Percentiles rank a stretch among this genome's conserved stretches.
Evolutionary conservation across 2,888 invertebrate genomes (phyloP).

Genomic region (Erpobdella octoculata): DNA sequence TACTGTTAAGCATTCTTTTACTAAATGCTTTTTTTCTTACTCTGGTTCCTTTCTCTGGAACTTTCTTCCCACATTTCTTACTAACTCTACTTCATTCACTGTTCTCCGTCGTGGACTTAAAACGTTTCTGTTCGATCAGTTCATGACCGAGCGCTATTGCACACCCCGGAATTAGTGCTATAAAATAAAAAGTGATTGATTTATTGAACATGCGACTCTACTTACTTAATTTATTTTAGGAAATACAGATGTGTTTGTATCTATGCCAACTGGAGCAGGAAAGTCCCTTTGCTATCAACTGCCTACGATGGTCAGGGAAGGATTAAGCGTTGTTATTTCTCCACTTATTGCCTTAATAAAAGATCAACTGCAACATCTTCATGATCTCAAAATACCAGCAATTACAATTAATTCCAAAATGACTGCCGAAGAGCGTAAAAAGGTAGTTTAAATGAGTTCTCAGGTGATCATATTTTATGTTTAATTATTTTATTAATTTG

Average conservation of each 20-base stretch:
- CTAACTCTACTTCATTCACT: no score
- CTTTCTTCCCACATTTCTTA: no score
- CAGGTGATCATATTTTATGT: not conserved
- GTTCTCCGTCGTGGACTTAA: no score
- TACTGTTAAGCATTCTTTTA: no score
- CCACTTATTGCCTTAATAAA: slow-evolving; percentile 86
- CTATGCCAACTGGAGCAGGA: slow-evolving; percentile 93
- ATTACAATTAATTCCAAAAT: slow-evolving; percentile 89
- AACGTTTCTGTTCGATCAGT: no score
- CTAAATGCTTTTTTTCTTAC: no score
- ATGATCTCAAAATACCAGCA: slow-evolving; percentile 68
- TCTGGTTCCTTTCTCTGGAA: no score
- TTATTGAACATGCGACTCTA: not conserved
- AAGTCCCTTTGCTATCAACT: slow-evolving; percentile 95
- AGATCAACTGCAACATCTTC: slow-evolving; percentile 85
- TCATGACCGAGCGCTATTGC: no score
- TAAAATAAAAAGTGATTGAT: no score
- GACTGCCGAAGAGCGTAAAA: slow-evolving; percentile 65
- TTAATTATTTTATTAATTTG: not conserved
- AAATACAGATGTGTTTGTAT: slow-evolving; percentile 80
- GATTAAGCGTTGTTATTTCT: slow-evolving; percentile 83
- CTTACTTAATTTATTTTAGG: slow-evolving; percentile 42
- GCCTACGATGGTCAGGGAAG: slow-evolving; percentile 66
- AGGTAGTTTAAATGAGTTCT: slow-evolving; percentile 35
- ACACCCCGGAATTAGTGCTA: no score